Evolutionary conservation across 92 coral and sea anemone species (phyloP).

Genomic region (Ricordea florida): DNA sequence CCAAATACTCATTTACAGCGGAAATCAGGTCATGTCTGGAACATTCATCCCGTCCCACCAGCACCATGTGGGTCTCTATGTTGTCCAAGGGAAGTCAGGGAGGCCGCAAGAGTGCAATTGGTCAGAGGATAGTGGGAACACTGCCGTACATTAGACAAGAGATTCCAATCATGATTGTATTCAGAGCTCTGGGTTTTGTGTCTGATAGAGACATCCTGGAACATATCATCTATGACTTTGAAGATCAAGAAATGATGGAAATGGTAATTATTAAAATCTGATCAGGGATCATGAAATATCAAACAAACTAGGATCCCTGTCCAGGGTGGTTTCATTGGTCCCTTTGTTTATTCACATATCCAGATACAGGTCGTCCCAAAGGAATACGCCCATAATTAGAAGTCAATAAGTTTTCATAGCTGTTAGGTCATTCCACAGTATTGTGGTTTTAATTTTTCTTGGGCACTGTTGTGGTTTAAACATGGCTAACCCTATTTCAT

Average conservation of each 20-base stretch:
- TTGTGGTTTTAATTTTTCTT: too few species aligned
- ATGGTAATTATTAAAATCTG: conserved; percentile 58
- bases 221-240: conserved; percentile 99
- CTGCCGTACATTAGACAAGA: conserved; percentile 96
- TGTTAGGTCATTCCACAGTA: too few species aligned
- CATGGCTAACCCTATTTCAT: too few species aligned
- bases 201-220: conserved; percentile 98
- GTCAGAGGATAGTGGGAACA: conserved; percentile 96
- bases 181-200: conserved; percentile 98
- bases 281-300: neutral
- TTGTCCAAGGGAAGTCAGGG: conserved; percentile 93
- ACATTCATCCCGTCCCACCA: conserved; percentile 96
- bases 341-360: too few species aligned
- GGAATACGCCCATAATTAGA: too few species aligned
- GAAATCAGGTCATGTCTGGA: conserved; percentile 97
- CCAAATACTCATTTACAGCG: conserved; percentile 96
- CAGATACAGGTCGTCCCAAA: too few species aligned
- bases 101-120: conserved; percentile 96
- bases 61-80: conserved; percentile 99
- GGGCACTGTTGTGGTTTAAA: too few species aligned
- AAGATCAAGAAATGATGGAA: conserved; percentile 99
- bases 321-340: too few species aligned
- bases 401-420: too few species aligned
- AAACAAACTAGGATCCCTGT: neutral
- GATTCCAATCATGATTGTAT: conserved; percentile 98